Evolutionary conservation across 1,140 invertebrate genomes (phyloP).

Genomic region (Musca domestica): DNA sequence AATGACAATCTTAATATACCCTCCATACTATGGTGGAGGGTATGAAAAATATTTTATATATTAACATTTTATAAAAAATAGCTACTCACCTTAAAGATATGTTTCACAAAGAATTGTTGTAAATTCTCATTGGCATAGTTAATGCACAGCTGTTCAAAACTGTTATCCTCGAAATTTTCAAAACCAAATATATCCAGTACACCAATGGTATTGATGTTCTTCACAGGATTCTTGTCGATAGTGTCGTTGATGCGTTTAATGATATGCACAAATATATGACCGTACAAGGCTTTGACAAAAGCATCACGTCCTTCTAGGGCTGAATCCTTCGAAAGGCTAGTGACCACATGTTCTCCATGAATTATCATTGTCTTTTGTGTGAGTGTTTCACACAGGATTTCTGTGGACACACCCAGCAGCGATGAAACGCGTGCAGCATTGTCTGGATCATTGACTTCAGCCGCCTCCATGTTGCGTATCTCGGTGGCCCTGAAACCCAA

Average conservation of each 20-base stretch:
- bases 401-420: constrained; percentile 69
- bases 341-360: constrained; percentile 80
- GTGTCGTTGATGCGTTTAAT: constrained; percentile 88
- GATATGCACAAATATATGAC: constrained; percentile 86
- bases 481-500: constrained; percentile 77
- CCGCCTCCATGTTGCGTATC: constrained; percentile 76
- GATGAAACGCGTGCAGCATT: constrained; percentile 66
- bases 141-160: constrained; percentile 96
- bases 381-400: constrained; percentile 72
- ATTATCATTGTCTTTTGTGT: constrained; percentile 86
- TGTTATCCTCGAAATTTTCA: constrained; percentile 90
- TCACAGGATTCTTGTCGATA: constrained; percentile 63
- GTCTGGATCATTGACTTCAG: constrained; percentile 69
- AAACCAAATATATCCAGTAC: constrained; percentile 97
- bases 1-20: too few species aligned
- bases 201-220: constrained; percentile 73
- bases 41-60: too few species aligned
- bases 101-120: constrained; percentile 94
- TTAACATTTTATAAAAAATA: too few species aligned
- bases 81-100: constrained; percentile 71
- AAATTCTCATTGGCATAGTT: constrained; percentile 97
- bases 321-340: constrained; percentile 67
- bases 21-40: too few species aligned
- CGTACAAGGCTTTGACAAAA: constrained; percentile 90
- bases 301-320: constrained; percentile 84